Evolutionary conservation across 2,888 invertebrate genomes (phyloP).

Genomic region (Epinotia nisella): DNA sequence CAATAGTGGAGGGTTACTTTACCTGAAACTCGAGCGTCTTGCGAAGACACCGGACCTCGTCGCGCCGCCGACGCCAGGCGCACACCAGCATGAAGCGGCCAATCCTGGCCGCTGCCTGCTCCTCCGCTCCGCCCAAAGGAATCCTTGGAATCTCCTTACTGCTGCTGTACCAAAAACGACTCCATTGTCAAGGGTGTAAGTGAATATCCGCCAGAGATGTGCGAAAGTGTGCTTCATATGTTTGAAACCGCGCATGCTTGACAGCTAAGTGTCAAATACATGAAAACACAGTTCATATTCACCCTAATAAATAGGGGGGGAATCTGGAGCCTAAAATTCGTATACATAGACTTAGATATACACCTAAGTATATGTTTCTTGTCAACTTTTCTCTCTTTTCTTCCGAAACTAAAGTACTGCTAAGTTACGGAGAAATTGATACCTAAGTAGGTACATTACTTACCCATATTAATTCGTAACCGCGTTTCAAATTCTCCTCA

Average conservation of each 20-base stretch:
- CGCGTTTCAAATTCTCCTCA: neutral
- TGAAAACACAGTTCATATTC: too few species aligned
- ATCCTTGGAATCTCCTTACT: constrained; percentile 53
- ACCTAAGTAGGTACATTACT: neutral
- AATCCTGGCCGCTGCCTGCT: constrained; percentile 74
- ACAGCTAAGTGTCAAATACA: too few species aligned
- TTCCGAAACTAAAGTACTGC: too few species aligned
- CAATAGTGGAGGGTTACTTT: neutral
- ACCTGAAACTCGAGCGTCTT: constrained; percentile 77
- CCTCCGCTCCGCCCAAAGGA: constrained; percentile 57
- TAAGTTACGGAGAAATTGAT: neutral
- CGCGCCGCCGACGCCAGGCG: constrained; percentile 82
- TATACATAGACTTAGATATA: too few species aligned
- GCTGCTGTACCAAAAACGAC: constrained; percentile 42
- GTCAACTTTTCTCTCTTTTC: too few species aligned
- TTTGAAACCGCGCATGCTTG: too few species aligned
- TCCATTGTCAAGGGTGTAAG: neutral
- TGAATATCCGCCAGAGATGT: too few species aligned
- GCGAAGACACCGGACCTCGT: constrained; percentile 76
- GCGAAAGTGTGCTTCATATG: too few species aligned
- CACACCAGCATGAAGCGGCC: constrained; percentile 77
- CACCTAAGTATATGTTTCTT: too few species aligned
- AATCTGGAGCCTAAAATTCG: too few species aligned
- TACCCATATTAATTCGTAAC: neutral
- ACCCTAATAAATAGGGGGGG: too few species aligned